Percentiles rank a stretch among this genome's conserved stretches.
These are phyloP conservation scores for Sinosuthora webbiana DNA, from an alignment of 2,113 vertebrate genomes.

Conservation along the genomic window DNA sequence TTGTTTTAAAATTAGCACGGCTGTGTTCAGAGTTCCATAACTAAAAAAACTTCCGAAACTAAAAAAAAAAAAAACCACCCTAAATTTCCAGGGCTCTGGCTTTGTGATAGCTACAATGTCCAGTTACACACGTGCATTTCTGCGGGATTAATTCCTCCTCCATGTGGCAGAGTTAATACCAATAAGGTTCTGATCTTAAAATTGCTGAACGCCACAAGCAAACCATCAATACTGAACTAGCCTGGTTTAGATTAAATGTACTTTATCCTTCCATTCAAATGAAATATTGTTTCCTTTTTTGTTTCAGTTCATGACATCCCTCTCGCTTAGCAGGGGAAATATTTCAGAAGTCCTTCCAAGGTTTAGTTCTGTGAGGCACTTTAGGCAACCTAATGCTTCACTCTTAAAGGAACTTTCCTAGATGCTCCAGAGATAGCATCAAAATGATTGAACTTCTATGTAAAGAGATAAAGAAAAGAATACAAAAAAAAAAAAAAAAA, in stretches of 20 bases:
- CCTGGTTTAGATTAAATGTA: slow-evolving; percentile 30
- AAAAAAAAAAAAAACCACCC: neutral
- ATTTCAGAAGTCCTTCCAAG: slow-evolving; percentile 12
- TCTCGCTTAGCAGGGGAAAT: neutral
- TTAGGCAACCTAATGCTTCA: neutral
- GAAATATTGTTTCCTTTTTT: slow-evolving; percentile 25
- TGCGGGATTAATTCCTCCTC: neutral
- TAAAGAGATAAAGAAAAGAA: neutral
- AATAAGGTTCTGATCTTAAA: neutral
- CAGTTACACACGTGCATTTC: neutral
- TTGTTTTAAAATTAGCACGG: slow-evolving; percentile 57
- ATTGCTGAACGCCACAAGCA: neutral
- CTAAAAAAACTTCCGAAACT: no score
- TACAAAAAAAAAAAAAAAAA: neutral
- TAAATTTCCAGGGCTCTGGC: neutral
- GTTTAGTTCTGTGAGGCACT: neutral
- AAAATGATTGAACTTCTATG: slow-evolving; percentile 20
- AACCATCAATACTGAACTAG: neutral
- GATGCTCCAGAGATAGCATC: neutral
- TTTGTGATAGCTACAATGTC: neutral
- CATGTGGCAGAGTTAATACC: neutral
- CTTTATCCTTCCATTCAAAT: slow-evolving; percentile 35
- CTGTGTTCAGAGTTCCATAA: slow-evolving; percentile 13
- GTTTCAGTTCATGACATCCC: slow-evolving; percentile 32
- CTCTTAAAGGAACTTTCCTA: neutral